These are phyloP conservation scores for Liolophura sinensis DNA, from an alignment of 1,140 invertebrate species.

Conservation along the genomic window DNA sequence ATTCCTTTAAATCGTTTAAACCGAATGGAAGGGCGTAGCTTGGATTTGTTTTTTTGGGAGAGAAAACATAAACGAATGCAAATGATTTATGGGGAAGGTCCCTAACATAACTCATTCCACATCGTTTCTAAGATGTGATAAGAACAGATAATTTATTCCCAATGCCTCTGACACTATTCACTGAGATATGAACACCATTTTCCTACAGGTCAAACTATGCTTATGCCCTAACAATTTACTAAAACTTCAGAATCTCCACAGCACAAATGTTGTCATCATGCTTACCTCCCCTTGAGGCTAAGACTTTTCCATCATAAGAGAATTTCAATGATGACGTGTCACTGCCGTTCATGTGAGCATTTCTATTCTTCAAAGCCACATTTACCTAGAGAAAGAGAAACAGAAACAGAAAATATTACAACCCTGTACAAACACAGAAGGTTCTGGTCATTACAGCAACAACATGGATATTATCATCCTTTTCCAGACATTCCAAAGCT, in stretches of 20 bases:
- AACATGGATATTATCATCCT: too few relatives aligned
- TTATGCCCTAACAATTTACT: neutral
- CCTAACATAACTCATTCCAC: too few relatives aligned
- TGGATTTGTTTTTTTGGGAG: too few relatives aligned
- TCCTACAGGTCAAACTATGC: neutral
- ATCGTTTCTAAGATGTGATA: too few relatives aligned
- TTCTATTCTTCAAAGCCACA: slow-evolving; percentile 75
- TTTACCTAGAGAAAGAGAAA: slow-evolving; percentile 64
- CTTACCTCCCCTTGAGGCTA: slow-evolving; percentile 79
- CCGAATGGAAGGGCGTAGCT: too few relatives aligned
- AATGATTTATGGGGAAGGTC: too few relatives aligned
- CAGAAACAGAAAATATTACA: too few relatives aligned
- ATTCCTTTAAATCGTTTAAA: too few relatives aligned
- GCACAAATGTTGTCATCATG: neutral
- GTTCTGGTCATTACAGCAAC: too few relatives aligned
- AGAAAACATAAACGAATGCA: too few relatives aligned
- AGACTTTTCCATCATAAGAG: slow-evolving; percentile 81
- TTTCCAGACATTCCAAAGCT: too few relatives aligned
- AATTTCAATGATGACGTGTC: slow-evolving; percentile 86
- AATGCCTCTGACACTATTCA: neutral
- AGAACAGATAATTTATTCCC: neutral
- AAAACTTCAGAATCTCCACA: neutral
- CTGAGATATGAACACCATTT: neutral
- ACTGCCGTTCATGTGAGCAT: slow-evolving; percentile 78
- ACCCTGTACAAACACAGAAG: neutral